Evolutionary conservation across 2,888 invertebrate genomes (phyloP), one percentile per base, ranked within the genome.

Genomic region (Pasiphila rectangulata): DNA sequence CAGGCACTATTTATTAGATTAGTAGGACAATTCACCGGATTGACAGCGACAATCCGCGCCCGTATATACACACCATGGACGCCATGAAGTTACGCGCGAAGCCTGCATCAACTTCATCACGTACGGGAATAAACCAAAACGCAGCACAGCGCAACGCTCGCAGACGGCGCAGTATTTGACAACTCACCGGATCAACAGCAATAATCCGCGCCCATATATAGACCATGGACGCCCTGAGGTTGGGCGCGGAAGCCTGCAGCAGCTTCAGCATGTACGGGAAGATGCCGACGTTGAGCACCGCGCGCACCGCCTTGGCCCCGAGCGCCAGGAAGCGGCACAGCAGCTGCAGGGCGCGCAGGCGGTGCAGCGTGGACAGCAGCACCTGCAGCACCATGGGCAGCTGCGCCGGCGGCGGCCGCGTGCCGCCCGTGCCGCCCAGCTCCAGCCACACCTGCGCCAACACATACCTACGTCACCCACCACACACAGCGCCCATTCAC

Each of bases 171-270:
- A n/a, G n/a, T n/a, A 48, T 30, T 90, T 2, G 12, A 1, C 10
- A 2, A 45, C 93, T 91, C 70, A 96, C 96, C 75, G 94, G 94
- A 78, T 99, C 99, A 3, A 98, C 97, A 19, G 98, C 98, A 46
- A 99, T 89, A 65, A 99, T 98, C 89, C 98, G 98, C 10, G 99
- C 98, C 99, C 99, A 99, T 63, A 99, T 98, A 80, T 98, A 98
- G 30, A 99, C 98, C 63, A 99, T 91, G 50, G 98, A 91, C 4
- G 98, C 96, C 46, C 98, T 90, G 60, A 99, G 88, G 79, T 99
- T 99, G 63, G 93, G 92, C 2, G 98, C 98, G 54, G 95, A 95
- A 64, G 98, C 98, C 86, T 99, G 99, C 64, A 99, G 90, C 62
- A 99, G 87, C 84, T 98, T 98, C 43, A 99, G 91, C 65, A 99